Base-by-base conservation (phyloP, 2,113 vertebrate genomes). In the Hepsetus odoe region DNA sequence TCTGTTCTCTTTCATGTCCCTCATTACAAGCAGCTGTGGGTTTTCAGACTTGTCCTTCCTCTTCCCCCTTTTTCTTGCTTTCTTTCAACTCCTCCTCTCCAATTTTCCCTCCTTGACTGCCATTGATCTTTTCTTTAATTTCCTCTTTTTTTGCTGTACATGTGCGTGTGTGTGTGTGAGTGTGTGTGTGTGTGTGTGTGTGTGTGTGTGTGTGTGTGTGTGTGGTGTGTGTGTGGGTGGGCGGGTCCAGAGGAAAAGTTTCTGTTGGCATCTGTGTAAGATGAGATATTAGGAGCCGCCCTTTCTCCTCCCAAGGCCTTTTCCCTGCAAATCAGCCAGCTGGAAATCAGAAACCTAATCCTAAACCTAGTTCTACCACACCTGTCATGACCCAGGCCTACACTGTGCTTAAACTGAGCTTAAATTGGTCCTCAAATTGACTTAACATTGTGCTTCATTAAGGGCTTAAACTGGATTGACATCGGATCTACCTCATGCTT, bases 21-120 rank as follows among this genome's bases (percentile, higher is more conserved):
- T 88, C 86, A 90, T 92, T 88, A 87, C 87, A 88, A 90, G 89
- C 89, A 90, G 89, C 88, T 82, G 80, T 90, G 87, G 87, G 85
- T 89, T 87, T 86, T 89, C 81, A 85, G 65, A 88, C 84, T 74
- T 83, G 76, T 86, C 82, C 76, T 40, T 70, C 76, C 10, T 40
- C n/a, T 28, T 22, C 16, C 42, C 16, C 32, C 18, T 24, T 76
- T 73, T 55, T 58, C 28, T 78, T 28, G 46, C 11, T 66, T 74
- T 84, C 68, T 62, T 74, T 44, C 49, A 70, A 80, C 53, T 51
- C 76, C 82, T 82, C 77, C 82, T 80, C 71, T 86, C 83, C 74
- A 46, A 42, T 40, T 62, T 75, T 33, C 55, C 85, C 22, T 84
- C 77, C 84, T 72, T 82, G 82, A 81, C 78, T 67, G 64, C 81